Evolutionary conservation across 2,888 invertebrate species (phyloP), one percentile per base, ranked within the genome.

Genomic region (Hirudinaria manillensis): DNA sequence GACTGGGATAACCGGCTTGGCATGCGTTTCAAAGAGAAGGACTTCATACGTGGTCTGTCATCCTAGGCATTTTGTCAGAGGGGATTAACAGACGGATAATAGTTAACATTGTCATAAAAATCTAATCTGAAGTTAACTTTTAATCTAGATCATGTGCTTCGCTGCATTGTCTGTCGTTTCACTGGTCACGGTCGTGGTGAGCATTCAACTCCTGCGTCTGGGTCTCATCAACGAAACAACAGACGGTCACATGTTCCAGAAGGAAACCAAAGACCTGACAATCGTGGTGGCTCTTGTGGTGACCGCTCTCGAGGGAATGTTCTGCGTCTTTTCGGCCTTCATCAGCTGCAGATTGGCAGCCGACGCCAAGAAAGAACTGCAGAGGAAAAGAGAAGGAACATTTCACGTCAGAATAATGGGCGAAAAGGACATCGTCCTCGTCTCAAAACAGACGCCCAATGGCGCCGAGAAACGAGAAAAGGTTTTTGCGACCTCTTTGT

Each of bases 171-270:
- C 84, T 32, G 82, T 85, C 71, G 85, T 85, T 27, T 85, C 85
- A 65, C 80, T 85, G 80, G 84, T 86, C 36, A 83, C 84, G 24
- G 83, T 83, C 0, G 82, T 85, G 34, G 85, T 86, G 75, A 84
- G 84, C 79, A 86, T 86, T 70, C 86, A 86, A 79, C 82, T 86
- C 70, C 81, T 86, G 71, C 79, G 85, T n/a, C 82, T 85, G n/a
- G 86, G 85, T 4, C 61, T 86, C 66, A 84, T 86, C 38, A 85
- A 84, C 78, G 84, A 85, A 78, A 85, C 85, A 21, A 84, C 84
- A 1, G 85, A 86, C 76, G 86, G 86, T 27, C 81, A 84, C 72
- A 85, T 84, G 16, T 85, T 82, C 78, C 83, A 84, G 80, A 85
- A 85, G 79, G 84, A 85, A 77, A 80, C 82, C 51, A 82, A 84